Evolutionary conservation across 2,797 vertebrate genomes (phyloP), one percentile per base, ranked within the genome.

Genomic region (Karalla daura): DNA sequence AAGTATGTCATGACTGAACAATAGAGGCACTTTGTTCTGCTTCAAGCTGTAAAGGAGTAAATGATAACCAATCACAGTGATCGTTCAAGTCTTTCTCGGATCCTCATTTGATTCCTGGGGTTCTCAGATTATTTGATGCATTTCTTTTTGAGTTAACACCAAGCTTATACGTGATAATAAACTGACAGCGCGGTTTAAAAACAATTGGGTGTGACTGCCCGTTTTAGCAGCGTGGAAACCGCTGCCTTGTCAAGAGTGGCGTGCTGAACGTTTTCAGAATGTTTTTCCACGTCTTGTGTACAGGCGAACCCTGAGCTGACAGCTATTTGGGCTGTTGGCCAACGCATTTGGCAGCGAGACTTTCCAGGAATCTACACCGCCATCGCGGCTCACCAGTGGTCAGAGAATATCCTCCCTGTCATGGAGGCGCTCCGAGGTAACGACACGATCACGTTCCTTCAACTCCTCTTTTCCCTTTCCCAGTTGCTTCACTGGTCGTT

Each of bases 351-450:
- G 97, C 98, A 98, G 86, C 89, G 97, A 69, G 98, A 99, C 63
- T 99, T 98, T 80, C 97, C 97, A 3, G 97, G 96, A 12, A 94
- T 98, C 91, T 99, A 98, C 75, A 88, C 95, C 0, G 86, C 95
- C 51, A 98, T 99, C 61, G 84, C 86, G 17, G 94, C 95, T 0
- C 92, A 93, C 81, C 96, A 96, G 82, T 99, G 98, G 97, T 95
- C 97, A 0, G 98, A 99, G 87, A 93, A 90, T 1, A 95, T 99
- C 44, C 95, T 96, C 43, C 97, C 96, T 0, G 95, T 98, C 79
- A 98, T 99, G 96, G 97, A 98, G 74, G 95, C 96, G 0, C 95
- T 99, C 43, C 90, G 94, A 98, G 97, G 97, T 98, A 95, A 64
- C 61, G 24, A 4, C n/a, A 67, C 7, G 15, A 46, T 28, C 13